phyloP scores from a whole-genome alignment of 1,140 invertebrate genomes.

The Solenopsis fugax region DNA sequence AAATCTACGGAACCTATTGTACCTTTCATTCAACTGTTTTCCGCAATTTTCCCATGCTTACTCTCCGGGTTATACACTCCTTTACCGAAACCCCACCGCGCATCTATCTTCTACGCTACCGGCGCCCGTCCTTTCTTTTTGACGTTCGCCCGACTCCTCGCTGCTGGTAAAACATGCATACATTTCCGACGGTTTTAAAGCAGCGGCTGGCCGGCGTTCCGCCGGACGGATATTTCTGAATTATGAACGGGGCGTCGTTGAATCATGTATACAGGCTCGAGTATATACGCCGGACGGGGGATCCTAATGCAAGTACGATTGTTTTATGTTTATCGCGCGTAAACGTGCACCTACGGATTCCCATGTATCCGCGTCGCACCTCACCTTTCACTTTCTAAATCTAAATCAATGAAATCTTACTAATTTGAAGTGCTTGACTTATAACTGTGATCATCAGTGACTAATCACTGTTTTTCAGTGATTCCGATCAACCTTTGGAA shows the following conservation, averaged over 20 bases:
- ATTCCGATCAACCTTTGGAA: no score
- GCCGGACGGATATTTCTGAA: slow-evolving; percentile 70
- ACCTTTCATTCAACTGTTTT: slow-evolving; percentile 38
- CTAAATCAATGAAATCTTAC: no score
- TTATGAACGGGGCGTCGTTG: slow-evolving; percentile 62
- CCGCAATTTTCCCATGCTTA: slow-evolving; percentile 35
- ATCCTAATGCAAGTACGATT: slow-evolving; percentile 63
- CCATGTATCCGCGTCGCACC: background rate
- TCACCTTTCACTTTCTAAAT: no score
- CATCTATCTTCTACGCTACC: slow-evolving; percentile 34
- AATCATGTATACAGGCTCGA: slow-evolving; percentile 46
- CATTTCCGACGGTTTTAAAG: slow-evolving; percentile 52
- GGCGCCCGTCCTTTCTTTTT: slow-evolving; percentile 47
- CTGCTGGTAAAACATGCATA: slow-evolving; percentile 67
- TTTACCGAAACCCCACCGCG: slow-evolving; percentile 23
- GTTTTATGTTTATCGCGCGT: slow-evolving; percentile 5
- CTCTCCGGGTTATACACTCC: slow-evolving; percentile 5
- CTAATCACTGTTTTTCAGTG: no score
- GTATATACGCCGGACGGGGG: slow-evolving; percentile 18
- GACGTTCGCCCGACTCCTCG: slow-evolving; percentile 49
- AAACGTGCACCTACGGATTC: background rate
- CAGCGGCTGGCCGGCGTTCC: slow-evolving; percentile 19
- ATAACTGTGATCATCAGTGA: no score
- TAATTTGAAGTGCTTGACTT: no score
- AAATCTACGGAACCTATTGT: background rate